Conservation (phyloP, 2,113 vertebrate species). For the Cinclus mexicanus region DNA sequence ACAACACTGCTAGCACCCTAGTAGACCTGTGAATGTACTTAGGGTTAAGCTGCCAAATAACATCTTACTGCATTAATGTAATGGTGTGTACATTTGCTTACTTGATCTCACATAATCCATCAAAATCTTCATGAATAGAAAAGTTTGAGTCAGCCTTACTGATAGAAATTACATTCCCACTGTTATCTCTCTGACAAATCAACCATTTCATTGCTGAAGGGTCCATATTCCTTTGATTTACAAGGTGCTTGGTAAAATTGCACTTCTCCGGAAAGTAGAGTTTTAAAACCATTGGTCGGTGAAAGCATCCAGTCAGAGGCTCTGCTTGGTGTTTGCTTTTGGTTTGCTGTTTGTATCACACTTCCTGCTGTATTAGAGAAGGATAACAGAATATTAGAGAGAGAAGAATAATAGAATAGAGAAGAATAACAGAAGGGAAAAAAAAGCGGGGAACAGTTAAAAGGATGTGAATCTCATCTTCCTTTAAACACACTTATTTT, state of each 20-base stretch:
- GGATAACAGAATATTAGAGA: neutral
- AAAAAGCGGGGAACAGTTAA: neutral
- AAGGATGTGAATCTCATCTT: neutral
- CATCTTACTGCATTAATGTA: neutral
- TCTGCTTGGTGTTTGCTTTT: neutral
- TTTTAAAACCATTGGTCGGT: neutral
- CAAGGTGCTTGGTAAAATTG: neutral
- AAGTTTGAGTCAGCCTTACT: neutral
- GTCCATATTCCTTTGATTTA: neutral
- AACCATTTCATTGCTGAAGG: neutral
- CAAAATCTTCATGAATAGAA: conserved; percentile 4
- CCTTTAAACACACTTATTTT: neutral
- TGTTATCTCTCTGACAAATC: neutral
- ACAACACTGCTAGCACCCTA: neutral
- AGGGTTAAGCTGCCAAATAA: neutral
- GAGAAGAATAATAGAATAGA: neutral
- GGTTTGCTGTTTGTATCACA: neutral
- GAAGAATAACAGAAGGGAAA: neutral
- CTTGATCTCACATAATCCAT: conserved; percentile 32
- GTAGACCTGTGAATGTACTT: neutral
- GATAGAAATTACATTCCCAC: conserved; percentile 7
- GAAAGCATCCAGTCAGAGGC: neutral
- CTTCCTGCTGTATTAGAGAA: neutral
- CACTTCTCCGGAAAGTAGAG: neutral
- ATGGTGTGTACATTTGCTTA: neutral